Conservation (phyloP, 2,113 vertebrate genomes). For the Salvator merianae region DNA sequence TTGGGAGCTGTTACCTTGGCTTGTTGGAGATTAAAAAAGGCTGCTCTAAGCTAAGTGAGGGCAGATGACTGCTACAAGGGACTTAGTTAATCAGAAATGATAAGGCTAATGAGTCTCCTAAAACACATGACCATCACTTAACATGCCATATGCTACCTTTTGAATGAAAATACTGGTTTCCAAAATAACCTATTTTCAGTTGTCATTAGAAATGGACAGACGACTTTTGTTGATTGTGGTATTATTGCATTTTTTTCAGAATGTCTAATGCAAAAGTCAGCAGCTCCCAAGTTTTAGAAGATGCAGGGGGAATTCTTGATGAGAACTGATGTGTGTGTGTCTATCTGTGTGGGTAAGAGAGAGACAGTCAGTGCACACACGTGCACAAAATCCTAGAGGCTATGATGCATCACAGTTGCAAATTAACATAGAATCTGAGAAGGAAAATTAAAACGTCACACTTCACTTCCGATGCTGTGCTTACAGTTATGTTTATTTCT, state of each 20-base stretch:
- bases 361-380: too few species aligned
- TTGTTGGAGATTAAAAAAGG: background rate
- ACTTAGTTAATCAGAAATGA: background rate
- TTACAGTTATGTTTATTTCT: slow-evolving; percentile 63
- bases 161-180: background rate
- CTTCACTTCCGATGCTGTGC: slow-evolving; percentile 51
- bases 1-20: background rate
- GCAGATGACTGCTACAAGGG: background rate
- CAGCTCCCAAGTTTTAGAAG: slow-evolving; percentile 8
- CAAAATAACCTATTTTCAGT: background rate
- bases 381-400: slow-evolving; percentile 12
- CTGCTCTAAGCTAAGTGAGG: background rate
- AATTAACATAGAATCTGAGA: slow-evolving; percentile 50
- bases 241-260: background rate
- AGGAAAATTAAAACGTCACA: slow-evolving; percentile 62
- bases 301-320: background rate
- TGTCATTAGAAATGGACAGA: background rate
- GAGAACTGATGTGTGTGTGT: background rate
- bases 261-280: slow-evolving; percentile 21
- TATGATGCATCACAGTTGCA: slow-evolving; percentile 42
- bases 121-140: background rate
- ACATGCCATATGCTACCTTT: background rate
- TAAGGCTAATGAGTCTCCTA: background rate
- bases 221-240: background rate
- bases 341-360: too few species aligned